Base-by-base conservation (phyloP, 2,888 invertebrate species). In the Meganola albula region DNA sequence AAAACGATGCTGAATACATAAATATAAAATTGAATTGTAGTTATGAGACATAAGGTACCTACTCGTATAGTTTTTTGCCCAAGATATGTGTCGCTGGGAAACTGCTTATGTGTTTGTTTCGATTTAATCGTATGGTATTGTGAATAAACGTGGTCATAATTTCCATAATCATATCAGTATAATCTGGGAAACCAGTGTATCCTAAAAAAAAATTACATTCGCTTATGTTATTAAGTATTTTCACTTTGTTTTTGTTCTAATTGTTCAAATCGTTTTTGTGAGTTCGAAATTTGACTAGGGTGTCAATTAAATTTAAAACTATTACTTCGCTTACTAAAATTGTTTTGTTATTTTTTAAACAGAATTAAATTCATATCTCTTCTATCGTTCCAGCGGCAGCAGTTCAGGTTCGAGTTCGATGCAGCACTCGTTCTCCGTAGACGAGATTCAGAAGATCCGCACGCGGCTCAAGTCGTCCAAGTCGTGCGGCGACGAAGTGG, bases 361-460 rank as follows among this genome's bases (percentile, higher is more conserved):
- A n/a, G n/a, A n/a, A n/a, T n/a, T n/a, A n/a, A n/a, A n/a, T n/a
- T n/a, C n/a, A n/a, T n/a, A 8, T 4, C 2, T 1, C 23, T 0
- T 8, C 2, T 4, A 24, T 1, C 29, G 30, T 78, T 77, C n/a
- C 74, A 91, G 92, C 63, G 92, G 92, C 36, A 92, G 92, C 73
- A 91, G 91, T 58, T 90, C 91, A 12, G 91, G 92, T 1, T 92
- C 92, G 11, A 89, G 92, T 37, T 93, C 93, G 8, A 88, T 94
- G 74, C 93, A 94, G 37, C 95, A 94, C 67, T 94, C 94, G 43
- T 92, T 95, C 77, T 94, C 93, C 31, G 95, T 94, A 37, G 95
- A 95, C 71, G 95, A 95, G 77, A 95, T 95, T 33, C 94, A 95
- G 69, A 94, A 94, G 73, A 93, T 94, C 44, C 88, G 94, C 48